phyloP scores from a whole-genome alignment of 2,113 vertebrate genomes.

The Aepyceros melampus region DNA sequence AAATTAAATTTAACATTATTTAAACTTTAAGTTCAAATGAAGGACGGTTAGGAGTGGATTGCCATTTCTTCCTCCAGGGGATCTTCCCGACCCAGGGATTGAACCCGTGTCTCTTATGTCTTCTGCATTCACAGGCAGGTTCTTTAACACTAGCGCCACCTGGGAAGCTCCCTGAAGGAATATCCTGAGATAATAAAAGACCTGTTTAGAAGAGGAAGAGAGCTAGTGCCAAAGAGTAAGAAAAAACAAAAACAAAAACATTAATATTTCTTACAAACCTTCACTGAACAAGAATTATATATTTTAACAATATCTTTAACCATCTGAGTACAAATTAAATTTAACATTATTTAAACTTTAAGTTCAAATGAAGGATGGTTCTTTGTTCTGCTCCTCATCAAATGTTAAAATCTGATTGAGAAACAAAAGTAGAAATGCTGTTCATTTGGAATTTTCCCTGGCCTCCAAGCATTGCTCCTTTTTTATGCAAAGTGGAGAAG shows the following conservation, averaged over 20 bases:
- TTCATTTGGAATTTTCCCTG: conserved; percentile 3
- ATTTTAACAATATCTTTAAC: background rate
- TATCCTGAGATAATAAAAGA: background rate
- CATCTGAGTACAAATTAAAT: background rate
- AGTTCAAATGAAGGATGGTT: background rate
- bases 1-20: background rate
- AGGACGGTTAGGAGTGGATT: too few relatives aligned
- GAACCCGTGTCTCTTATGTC: too few relatives aligned
- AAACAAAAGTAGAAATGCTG: background rate
- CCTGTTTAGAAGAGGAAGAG: background rate
- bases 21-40: conserved; percentile 30
- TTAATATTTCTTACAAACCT: background rate
- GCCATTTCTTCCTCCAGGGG: too few relatives aligned
- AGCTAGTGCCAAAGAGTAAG: background rate
- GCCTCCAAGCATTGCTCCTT: background rate
- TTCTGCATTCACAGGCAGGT: background rate
- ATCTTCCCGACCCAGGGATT: too few relatives aligned
- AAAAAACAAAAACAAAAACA: background rate
- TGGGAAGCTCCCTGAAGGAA: background rate
- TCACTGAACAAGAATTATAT: background rate
- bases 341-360: background rate
- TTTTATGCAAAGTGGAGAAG: background rate
- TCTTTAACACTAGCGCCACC: background rate
- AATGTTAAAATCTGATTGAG: conserved; percentile 2
- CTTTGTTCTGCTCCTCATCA: background rate